Evolutionary conservation across 2,888 invertebrate species (phyloP).

Genomic region (Lasioglossum figueresi): DNA sequence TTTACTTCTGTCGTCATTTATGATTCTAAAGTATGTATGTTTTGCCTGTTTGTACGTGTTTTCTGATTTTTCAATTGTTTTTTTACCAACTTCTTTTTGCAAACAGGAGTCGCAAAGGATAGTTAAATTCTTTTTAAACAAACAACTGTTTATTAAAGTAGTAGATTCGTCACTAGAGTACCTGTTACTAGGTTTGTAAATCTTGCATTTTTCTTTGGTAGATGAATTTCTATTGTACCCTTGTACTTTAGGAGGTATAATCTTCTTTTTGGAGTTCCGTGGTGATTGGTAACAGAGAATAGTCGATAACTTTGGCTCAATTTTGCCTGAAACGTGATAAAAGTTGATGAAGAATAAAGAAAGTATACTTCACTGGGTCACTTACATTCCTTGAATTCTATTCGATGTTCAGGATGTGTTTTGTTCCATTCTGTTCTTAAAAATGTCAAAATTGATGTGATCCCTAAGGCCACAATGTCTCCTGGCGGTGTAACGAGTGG

Average conservation of each 20-base stretch:
- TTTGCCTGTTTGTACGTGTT: conserved; percentile 13
- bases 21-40: conserved; percentile 3
- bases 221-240: conserved; percentile 55
- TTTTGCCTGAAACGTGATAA: conserved; percentile 42
- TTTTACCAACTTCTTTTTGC: conserved; percentile 3
- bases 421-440: conserved; percentile 82
- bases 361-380: background rate
- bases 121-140: conserved; percentile 5
- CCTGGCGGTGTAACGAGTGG: conserved; percentile 86
- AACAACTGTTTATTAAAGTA: conserved; percentile 7
- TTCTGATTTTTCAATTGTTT: background rate
- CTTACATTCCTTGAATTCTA: conserved; percentile 50
- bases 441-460: conserved; percentile 82
- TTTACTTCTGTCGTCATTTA: background rate
- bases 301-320: conserved; percentile 66
- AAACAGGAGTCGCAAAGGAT: conserved; percentile 33
- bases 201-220: conserved; percentile 67
- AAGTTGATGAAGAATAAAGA: background rate
- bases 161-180: conserved; percentile 58
- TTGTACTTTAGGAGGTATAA: conserved; percentile 13
- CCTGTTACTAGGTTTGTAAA: conserved; percentile 79
- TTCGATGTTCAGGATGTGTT: conserved; percentile 75
- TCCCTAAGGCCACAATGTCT: conserved; percentile 85
- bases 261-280: conserved; percentile 44
- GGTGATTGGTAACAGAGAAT: conserved; percentile 74